Percentiles rank a stretch among this genome's conserved stretches.
These are phyloP conservation scores for Lacerta bilineata DNA, from an alignment of 2,797 vertebrate species.

Conservation along the genomic window DNA sequence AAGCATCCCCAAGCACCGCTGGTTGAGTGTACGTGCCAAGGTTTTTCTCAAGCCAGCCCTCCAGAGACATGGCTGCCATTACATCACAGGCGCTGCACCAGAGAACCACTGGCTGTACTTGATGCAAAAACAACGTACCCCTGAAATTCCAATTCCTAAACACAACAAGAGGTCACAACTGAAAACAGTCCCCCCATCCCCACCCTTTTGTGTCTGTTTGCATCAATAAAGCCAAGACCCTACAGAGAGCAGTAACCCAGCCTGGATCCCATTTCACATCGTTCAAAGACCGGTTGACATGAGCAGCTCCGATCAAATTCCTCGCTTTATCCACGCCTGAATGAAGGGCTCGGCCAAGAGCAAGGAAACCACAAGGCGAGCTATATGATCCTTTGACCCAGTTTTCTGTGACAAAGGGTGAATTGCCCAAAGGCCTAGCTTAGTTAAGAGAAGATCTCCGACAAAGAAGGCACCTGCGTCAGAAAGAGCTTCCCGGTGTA, in stretches of 20 bases:
- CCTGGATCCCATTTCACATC: constrained; percentile 49
- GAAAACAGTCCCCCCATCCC: background rate
- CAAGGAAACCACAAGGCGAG: constrained; percentile 13
- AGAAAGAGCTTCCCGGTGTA: background rate
- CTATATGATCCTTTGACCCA: constrained; percentile 21
- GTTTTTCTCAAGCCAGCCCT: background rate
- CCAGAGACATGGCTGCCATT: background rate
- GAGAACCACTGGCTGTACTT: background rate
- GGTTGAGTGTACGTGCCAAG: background rate
- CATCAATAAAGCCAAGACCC: constrained; percentile 40
- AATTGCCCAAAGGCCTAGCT: rapidly evolving
- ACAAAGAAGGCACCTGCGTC: background rate
- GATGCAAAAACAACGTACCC: rapidly evolving
- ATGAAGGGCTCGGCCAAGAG: constrained; percentile 43
- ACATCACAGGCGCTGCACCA: background rate
- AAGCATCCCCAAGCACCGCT: background rate
- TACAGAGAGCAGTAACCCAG: constrained; percentile 33
- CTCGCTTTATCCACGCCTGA: constrained; percentile 64
- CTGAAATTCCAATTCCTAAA: background rate
- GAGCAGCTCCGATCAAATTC: constrained; percentile 67
- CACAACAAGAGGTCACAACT: rapidly evolving
- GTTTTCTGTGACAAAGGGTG: constrained; percentile 33
- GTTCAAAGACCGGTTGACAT: constrained; percentile 28
- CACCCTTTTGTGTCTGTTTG: background rate
- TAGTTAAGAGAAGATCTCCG: background rate